phyloP scores from a whole-genome alignment of 2,113 vertebrate genomes.

The Rhinopomastus cyanomelas region DNA sequence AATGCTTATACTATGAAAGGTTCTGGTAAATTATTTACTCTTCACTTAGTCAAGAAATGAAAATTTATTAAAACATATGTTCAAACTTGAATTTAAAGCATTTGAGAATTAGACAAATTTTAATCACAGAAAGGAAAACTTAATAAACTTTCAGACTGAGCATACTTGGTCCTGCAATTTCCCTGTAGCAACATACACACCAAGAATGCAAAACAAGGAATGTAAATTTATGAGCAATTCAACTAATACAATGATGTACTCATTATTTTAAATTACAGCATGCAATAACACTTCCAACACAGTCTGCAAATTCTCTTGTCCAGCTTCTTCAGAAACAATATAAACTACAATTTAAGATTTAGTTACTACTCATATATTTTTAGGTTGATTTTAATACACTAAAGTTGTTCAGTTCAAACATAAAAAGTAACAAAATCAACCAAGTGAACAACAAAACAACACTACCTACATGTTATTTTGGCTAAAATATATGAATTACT shows the following conservation, averaged over 20 bases:
- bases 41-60: not conserved
- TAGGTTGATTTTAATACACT: not conserved
- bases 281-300: conserved; percentile 11
- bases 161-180: not conserved
- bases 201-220: not conserved
- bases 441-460: not conserved
- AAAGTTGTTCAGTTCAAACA: not conserved
- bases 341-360: not conserved
- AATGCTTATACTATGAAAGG: not conserved
- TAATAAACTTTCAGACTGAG: not conserved
- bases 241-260: not conserved
- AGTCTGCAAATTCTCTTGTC: not conserved
- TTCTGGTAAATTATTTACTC: not conserved
- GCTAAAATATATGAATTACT: not conserved
- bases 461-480: not conserved
- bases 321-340: not conserved
- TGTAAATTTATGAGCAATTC: conserved; percentile 17
- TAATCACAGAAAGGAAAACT: not conserved
- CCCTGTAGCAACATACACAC: not conserved
- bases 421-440: not conserved
- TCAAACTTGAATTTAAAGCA: conserved; percentile 3
- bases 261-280: conserved; percentile 38
- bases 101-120: not conserved
- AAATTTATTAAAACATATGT: not conserved
- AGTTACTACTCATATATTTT: not conserved